Percentiles rank a stretch among this genome's conserved stretches.
Evolutionary conservation across 2,888 invertebrate species (phyloP).

Genomic region (Chalcis sispes): DNA sequence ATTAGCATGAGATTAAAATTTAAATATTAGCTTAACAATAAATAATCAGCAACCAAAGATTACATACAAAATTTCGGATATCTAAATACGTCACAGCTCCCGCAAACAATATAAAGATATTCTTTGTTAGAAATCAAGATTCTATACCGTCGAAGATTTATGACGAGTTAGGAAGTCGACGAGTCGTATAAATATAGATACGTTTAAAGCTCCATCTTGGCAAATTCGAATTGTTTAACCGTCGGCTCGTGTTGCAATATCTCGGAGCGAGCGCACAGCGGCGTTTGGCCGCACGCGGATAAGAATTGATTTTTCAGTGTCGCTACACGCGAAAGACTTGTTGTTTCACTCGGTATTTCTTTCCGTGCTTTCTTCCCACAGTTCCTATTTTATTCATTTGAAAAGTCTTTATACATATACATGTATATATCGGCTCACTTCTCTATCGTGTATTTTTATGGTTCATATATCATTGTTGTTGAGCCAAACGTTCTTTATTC

Average conservation of each 20-base stretch:
- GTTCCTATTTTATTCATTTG: conserved; percentile 3
- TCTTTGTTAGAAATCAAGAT: too few relatives aligned
- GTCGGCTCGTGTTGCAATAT: conserved; percentile 40
- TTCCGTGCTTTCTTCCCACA: conserved; percentile 12
- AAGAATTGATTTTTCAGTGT: conserved; percentile 53
- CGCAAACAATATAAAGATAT: too few relatives aligned
- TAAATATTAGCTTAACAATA: too few relatives aligned
- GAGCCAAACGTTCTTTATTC: neutral
- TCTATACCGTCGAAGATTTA: conserved; percentile 38
- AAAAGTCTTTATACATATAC: too few relatives aligned
- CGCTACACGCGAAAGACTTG: conserved; percentile 31
- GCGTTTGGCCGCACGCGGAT: conserved; percentile 22
- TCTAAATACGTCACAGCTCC: too few relatives aligned
- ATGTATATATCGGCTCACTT: neutral
- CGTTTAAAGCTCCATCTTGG: too few relatives aligned
- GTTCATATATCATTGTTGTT: conserved; percentile 13
- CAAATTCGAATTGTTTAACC: conserved; percentile 48
- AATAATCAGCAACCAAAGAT: too few relatives aligned
- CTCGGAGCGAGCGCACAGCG: too few relatives aligned
- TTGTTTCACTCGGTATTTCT: conserved; percentile 30
- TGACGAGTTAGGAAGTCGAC: conserved; percentile 18
- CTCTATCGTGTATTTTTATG: conserved; percentile 23
- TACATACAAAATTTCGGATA: too few relatives aligned
- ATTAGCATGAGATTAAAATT: too few relatives aligned
- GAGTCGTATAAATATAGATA: too few relatives aligned